Evolutionary conservation across 2,797 vertebrate genomes (phyloP).

Genomic region (Dicrostonyx torquatus): DNA sequence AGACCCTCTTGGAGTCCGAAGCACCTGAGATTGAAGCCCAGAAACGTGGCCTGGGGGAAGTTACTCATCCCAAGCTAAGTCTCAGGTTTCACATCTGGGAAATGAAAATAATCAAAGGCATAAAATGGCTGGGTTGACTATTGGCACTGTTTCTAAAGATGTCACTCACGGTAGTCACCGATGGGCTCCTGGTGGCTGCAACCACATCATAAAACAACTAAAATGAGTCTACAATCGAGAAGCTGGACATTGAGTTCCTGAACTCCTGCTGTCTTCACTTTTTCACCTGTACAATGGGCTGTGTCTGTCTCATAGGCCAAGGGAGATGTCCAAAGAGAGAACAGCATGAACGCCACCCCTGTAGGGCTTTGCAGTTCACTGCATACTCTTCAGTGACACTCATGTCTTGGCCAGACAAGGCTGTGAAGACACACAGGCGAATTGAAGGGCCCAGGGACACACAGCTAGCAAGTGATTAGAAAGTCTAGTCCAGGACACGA

Average conservation of each 20-base stretch:
- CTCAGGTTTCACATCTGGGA: slow-evolving; percentile 33
- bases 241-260: background rate
- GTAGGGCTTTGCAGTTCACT: background rate
- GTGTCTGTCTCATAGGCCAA: background rate
- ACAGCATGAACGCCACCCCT: background rate
- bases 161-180: background rate
- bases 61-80: background rate
- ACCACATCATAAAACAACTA: background rate
- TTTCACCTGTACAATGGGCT: background rate
- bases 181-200: background rate
- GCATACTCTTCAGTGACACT: background rate
- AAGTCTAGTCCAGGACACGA: background rate
- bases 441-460: background rate
- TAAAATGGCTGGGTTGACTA: background rate
- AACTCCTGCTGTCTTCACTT: background rate
- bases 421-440: background rate
- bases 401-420: background rate
- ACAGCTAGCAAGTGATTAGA: background rate
- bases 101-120: background rate
- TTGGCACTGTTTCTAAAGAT: background rate
- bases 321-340: background rate
- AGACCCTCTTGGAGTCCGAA: background rate
- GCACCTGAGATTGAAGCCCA: background rate
- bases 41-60: background rate
- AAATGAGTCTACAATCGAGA: background rate